Conservation (phyloP, 2,113 vertebrate genomes). For the Sinocyclocheilus grahami region DNA sequence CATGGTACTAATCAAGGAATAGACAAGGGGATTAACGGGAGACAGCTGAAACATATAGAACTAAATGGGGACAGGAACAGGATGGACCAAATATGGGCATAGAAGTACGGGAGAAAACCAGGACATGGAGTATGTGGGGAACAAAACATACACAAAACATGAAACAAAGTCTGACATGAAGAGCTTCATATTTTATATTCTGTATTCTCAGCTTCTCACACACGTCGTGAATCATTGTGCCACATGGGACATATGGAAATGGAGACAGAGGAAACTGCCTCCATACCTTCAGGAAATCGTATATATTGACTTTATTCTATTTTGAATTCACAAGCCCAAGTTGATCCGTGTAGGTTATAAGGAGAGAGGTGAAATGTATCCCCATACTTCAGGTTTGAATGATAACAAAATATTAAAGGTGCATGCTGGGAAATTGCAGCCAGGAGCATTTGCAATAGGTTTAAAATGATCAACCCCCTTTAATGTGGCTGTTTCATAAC, state of each 20-base stretch:
- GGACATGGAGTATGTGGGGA: no score
- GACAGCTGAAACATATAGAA: no score
- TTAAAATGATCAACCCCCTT: neutral
- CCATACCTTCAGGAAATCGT: conserved; percentile 1
- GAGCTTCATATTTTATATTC: neutral
- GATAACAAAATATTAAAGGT: neutral
- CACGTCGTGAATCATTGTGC: neutral
- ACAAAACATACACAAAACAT: no score
- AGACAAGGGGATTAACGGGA: no score
- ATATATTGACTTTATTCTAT: conserved; percentile 34
- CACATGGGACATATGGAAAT: neutral
- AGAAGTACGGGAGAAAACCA: no score
- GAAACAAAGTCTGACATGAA: neutral
- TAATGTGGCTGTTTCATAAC: neutral
- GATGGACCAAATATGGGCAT: no score
- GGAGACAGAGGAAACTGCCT: conserved; percentile 4
- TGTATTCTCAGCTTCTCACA: conserved; percentile 5
- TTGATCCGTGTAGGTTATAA: neutral
- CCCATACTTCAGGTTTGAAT: conserved; percentile 12
- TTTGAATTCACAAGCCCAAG: conserved; percentile 29
- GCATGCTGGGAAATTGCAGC: conserved; percentile 30
- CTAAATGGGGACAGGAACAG: no score
- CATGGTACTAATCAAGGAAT: no score
- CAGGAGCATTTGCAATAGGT: conserved; percentile 11
- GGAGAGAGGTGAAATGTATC: conserved; percentile 23